Percentiles rank a stretch among this genome's conserved stretches.
These are phyloP conservation scores for Sebastes vulpes DNA, from an alignment of 2,797 vertebrate genomes.

Conservation along the genomic window DNA sequence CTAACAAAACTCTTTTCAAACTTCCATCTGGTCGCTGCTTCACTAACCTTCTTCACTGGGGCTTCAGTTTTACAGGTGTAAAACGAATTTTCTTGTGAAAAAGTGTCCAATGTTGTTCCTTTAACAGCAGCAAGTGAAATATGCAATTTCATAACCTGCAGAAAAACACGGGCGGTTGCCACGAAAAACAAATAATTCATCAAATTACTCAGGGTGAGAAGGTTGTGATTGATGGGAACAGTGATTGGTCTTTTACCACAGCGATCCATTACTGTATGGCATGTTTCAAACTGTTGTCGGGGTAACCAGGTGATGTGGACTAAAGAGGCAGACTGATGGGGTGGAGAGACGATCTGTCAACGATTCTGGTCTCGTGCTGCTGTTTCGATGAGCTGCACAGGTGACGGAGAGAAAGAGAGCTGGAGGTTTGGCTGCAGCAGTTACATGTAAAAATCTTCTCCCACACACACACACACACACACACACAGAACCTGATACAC, in stretches of 20 bases:
- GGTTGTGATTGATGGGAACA: slow-evolving; percentile 19
- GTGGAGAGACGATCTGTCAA: slow-evolving; percentile 36
- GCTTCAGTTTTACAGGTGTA: background rate
- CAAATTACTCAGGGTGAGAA: background rate
- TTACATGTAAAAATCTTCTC: background rate
- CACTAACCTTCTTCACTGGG: background rate
- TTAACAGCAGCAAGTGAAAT: background rate
- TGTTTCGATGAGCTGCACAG: slow-evolving; percentile 22
- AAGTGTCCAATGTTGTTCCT: background rate
- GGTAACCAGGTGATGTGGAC: slow-evolving; percentile 36
- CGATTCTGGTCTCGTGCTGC: background rate
- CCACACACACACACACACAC: background rate
- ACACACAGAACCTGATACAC: slow-evolving; percentile 11
- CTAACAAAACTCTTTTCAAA: background rate
- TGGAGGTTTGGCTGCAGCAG: background rate
- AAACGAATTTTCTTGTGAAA: background rate
- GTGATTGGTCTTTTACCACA: slow-evolving; percentile 10
- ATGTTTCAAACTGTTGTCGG: slow-evolving; percentile 16
- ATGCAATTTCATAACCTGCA: background rate
- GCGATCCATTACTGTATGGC: background rate
- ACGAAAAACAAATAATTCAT: slow-evolving; percentile 5
- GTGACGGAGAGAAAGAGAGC: slow-evolving; percentile 11
- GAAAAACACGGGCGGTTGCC: background rate
- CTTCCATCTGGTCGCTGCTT: background rate
- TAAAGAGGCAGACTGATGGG: slow-evolving; percentile 6